Percentiles rank a stretch among this genome's conserved stretches.
Conservation (phyloP, 1,140 invertebrate genomes). For the Drosophila kepulauana region DNA sequence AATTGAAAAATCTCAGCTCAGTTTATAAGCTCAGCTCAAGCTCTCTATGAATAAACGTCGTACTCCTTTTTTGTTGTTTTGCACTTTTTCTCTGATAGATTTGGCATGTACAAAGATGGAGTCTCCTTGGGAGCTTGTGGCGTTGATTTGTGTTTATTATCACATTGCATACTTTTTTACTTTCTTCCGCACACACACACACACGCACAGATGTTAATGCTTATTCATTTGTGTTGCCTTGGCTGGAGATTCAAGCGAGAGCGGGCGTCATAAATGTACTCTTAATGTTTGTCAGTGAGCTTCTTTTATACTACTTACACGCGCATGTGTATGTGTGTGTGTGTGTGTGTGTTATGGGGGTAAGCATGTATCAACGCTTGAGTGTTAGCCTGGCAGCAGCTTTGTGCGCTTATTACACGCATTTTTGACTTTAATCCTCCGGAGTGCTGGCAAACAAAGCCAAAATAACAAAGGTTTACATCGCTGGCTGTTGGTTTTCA, state of each 20-base stretch:
- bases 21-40: slow-evolving; percentile 1
- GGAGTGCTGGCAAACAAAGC: slow-evolving; percentile 77
- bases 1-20: slow-evolving; percentile 5
- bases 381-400: slow-evolving; percentile 56
- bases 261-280: slow-evolving; percentile 72
- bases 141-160: slow-evolving; percentile 48
- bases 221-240: slow-evolving; percentile 60
- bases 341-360: slow-evolving; percentile 29
- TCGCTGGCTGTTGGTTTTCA: slow-evolving; percentile 76
- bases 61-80: background rate
- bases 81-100: background rate
- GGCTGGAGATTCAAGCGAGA: slow-evolving; percentile 44
- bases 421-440: slow-evolving; percentile 83
- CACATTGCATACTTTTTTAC: slow-evolving; percentile 28
- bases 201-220: slow-evolving; percentile 60
- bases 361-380: slow-evolving; percentile 40
- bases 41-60: background rate
- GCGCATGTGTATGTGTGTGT: slow-evolving; percentile 13
- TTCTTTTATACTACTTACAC: slow-evolving; percentile 51
- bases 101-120: background rate
- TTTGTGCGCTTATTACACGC: slow-evolving; percentile 82
- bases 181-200: slow-evolving; percentile 17
- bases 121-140: background rate
- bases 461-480: slow-evolving; percentile 82
- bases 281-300: slow-evolving; percentile 70